Evolutionary conservation across 2,113 vertebrate species (phyloP).

Genomic region (Pterocles burchelli): DNA sequence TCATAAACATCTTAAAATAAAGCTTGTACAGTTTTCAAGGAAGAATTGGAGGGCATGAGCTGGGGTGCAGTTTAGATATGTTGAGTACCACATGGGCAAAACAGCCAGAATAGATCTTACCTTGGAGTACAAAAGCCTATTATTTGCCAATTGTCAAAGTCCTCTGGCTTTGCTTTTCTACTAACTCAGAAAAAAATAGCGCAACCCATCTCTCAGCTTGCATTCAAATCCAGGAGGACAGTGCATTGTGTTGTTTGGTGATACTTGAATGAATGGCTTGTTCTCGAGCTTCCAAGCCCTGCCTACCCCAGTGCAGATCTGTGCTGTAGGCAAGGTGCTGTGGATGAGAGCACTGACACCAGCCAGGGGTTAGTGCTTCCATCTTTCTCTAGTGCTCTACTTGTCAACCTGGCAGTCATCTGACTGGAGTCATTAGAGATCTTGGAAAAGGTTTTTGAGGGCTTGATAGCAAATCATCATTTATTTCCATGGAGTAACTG

Average conservation of each 20-base stretch:
- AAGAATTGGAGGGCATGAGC: neutral
- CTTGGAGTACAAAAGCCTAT: neutral
- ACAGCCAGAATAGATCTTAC: neutral
- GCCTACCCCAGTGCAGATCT: neutral
- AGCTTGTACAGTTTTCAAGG: neutral
- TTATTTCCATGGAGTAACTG: neutral
- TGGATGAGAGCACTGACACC: rapidly evolving
- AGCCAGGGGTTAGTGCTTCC: neutral
- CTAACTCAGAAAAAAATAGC: rapidly evolving
- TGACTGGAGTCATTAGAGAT: neutral
- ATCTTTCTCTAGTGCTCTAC: neutral
- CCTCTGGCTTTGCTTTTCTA: neutral
- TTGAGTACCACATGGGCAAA: neutral
- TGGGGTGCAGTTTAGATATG: neutral
- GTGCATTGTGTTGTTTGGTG: neutral
- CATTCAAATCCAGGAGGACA: neutral
- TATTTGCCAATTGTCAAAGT: neutral
- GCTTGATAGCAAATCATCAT: neutral
- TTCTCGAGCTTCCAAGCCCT: neutral
- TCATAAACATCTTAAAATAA: neutral
- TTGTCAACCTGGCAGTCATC: neutral
- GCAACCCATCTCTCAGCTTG: neutral
- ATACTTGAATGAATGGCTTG: neutral
- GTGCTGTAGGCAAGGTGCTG: neutral
- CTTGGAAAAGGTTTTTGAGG: neutral